Evolutionary conservation across 2,797 vertebrate genomes (phyloP), one percentile per base, ranked within the genome.

Genomic region (Falco berigora): DNA sequence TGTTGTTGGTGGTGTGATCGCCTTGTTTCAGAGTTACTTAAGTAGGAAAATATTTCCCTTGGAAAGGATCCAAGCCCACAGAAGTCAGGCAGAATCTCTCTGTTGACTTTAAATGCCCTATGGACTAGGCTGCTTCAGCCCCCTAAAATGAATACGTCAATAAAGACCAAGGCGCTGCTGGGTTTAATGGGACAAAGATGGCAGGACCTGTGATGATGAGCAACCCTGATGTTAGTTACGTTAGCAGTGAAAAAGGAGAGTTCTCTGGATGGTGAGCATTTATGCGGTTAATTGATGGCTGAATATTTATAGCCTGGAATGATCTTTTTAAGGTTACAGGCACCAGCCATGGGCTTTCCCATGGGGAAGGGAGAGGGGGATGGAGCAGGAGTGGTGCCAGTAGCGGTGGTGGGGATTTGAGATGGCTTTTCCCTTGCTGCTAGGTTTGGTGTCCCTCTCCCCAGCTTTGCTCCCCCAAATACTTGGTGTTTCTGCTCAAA

Each of bases 1-100:
- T 59, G 30, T 58, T 83, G 18, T 32, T 25, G 18, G 9, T 91
- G 56, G 44, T 93, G 81, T 71, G 88, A 96, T 92, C 0, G 74
- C 61, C 86, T 82, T 94, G 28, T 93, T 95, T 96, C 76, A 82
- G 93, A 93, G 80, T 96, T 95, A 95, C 94, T 96, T 92, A 95
- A 97, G 86, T 82, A 95, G 95, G 94, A 96, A 96, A 96, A 90
- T 92, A 96, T 96, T 96, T 96, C 91, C 52, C 61, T 95, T 96
- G 95, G 95, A 96, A 86, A 40, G 14, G 76, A 92, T 95, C 90
- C 95, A 97, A 95, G 61, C 83, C 90, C 88, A 89, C 88, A 90
- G 88, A 96, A 96, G 76, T 94, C 63, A 95, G 83, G 90, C 94
- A 88, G 90, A 94, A 77, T 49, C 74, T 79, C 74, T 84, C 80